Conservation (phyloP, 2,113 vertebrate species). For the Amblyornis subalaris region DNA sequence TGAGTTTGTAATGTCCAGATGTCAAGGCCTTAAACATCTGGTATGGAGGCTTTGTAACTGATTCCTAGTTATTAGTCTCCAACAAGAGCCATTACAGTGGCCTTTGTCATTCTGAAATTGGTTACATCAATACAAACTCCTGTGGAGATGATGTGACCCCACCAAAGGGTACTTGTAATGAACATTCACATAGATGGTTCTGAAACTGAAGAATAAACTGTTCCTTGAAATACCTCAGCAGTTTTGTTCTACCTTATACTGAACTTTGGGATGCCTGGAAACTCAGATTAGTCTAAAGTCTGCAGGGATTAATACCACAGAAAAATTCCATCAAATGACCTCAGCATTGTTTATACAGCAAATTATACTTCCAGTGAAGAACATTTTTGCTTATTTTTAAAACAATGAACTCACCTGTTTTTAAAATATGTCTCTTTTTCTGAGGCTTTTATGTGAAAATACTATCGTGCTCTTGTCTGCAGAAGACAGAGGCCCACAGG, state of each 20-base stretch:
- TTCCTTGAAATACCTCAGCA: neutral
- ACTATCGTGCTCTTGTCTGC: neutral
- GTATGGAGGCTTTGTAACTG: neutral
- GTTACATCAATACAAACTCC: neutral
- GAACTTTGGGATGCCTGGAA: neutral
- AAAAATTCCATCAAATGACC: neutral
- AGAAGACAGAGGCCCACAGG: neutral
- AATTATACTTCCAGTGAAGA: neutral
- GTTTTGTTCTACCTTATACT: neutral
- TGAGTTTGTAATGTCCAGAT: neutral
- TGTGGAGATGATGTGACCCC: neutral
- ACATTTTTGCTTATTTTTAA: neutral
- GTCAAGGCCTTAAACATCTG: neutral
- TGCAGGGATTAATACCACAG: neutral
- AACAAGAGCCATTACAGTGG: neutral
- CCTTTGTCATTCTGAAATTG: neutral
- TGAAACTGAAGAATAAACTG: neutral
- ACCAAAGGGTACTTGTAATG: accelerated
- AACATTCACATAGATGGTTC: neutral
- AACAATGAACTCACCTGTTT: neutral
- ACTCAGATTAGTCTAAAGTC: neutral
- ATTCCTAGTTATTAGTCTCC: neutral
- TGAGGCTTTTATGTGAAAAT: neutral
- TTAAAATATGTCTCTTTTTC: neutral
- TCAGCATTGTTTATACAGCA: neutral